These are phyloP conservation scores for Ectropis crepuscularia DNA, from an alignment of 2,888 invertebrate genomes.

Conservation along the genomic window DNA sequence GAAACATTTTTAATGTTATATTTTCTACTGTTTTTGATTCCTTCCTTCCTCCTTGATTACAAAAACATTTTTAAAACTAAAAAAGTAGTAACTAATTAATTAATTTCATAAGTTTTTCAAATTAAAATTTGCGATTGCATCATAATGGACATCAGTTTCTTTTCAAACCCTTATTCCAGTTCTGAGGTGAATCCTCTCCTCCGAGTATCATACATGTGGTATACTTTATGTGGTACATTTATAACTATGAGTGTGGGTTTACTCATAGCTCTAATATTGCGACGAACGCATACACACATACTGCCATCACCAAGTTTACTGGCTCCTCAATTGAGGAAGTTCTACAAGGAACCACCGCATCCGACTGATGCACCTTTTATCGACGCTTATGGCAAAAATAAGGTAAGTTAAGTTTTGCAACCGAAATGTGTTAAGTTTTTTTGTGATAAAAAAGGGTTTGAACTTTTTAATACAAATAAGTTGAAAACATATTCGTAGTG, in stretches of 20 bases:
- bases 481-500: too few species aligned
- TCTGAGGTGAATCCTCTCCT: constrained; percentile 86
- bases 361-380: constrained; percentile 73
- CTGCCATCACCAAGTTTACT: constrained; percentile 80
- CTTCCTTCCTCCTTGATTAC: too few species aligned
- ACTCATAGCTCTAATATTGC: constrained; percentile 59
- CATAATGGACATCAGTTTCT: constrained; percentile 9
- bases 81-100: neutral
- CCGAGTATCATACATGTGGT: constrained; percentile 92
- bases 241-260: constrained; percentile 67
- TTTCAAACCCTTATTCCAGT: constrained; percentile 45
- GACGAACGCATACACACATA: constrained; percentile 62
- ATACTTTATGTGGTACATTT: constrained; percentile 83
- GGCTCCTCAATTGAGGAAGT: constrained; percentile 88
- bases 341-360: constrained; percentile 79
- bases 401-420: constrained; percentile 49
- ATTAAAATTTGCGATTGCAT: neutral
- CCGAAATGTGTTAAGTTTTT: too few species aligned
- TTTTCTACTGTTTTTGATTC: too few species aligned
- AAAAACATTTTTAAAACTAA: too few species aligned
- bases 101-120: neutral
- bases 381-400: constrained; percentile 69
- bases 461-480: too few species aligned
- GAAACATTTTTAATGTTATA: too few species aligned
- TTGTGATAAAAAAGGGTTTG: too few species aligned